Percentiles rank a stretch among this genome's conserved stretches.
phyloP scores from a whole-genome alignment of 37 sponge, comb jelly and placozoan genomes.

The Theonella swinhoei region DNA sequence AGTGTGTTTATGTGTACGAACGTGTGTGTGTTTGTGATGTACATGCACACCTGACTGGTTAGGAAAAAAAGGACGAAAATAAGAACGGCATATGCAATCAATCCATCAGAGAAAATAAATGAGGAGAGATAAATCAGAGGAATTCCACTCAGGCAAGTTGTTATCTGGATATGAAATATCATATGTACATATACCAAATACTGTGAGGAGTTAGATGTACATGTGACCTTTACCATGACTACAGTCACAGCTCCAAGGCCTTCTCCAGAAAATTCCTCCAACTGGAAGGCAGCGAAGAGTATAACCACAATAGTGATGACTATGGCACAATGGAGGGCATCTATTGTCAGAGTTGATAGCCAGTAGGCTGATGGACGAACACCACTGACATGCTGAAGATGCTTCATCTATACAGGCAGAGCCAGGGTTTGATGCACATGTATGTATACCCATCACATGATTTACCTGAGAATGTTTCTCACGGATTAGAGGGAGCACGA shows the following conservation, averaged over 20 bases:
- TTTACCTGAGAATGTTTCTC: too few species aligned
- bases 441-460: too few species aligned
- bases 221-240: conserved; percentile 63
- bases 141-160: conserved; percentile 72
- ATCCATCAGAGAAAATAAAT: conserved; percentile 82
- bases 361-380: conserved; percentile 83
- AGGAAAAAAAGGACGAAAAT: conserved; percentile 64
- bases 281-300: conserved; percentile 85
- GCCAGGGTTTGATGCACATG: too few species aligned
- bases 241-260: conserved; percentile 73
- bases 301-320: conserved; percentile 72
- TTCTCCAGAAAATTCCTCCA: conserved; percentile 65
- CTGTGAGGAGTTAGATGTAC: too few species aligned
- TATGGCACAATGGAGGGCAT: conserved; percentile 74
- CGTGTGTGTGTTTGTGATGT: too few species aligned
- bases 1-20: too few species aligned
- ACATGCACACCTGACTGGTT: conserved; percentile 15
- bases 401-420: too few species aligned
- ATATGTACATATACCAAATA: not conserved
- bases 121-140: conserved; percentile 88
- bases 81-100: conserved; percentile 70
- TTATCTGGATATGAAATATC: too few species aligned
- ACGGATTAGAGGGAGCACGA: too few species aligned
- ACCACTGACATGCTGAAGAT: conserved; percentile 94
- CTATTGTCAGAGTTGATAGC: conserved; percentile 84